Base-by-base conservation (phyloP, 2,113 vertebrate species). In the Periophthalmodon schlosseri region DNA sequence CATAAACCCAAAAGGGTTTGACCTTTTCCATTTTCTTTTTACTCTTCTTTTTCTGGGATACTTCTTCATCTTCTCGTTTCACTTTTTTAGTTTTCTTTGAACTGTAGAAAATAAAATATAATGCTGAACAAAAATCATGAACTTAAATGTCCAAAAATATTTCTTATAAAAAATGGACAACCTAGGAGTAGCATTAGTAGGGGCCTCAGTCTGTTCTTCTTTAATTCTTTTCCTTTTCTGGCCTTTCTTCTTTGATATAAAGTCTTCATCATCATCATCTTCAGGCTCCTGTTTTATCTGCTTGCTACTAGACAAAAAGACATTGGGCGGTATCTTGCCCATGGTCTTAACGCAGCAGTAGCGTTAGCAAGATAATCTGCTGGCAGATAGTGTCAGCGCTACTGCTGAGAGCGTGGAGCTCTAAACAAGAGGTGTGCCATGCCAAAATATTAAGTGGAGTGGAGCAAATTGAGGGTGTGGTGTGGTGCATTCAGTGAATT, bases 11-110 rank as follows among this genome's bases (percentile, higher is more conserved):
- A 3, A 11, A 58, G 21, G 46, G 34, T 9, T n/a, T 23, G 21
- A 91, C 89, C 87, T 91, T 87, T 34, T 82, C 70, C 9, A 56
- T 52, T 75, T 6, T 83, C 60, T 89, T 87, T 15, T 75, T 84
- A 33, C 69, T 20, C 21, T 78, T 87, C 44, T 85, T 89, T 61
- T 54, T 85, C 34, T 72, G 52, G 79, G 69, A 6, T 36, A 76
- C 11, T 46, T 4, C 65, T 56, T 52, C 79, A 58, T 84, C 88
- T 57, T 81, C 60, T 20, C 12, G 46, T 6, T 44, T 34, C 13
- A 3, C 18, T 20, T 74, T 46, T 85, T 82, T 86, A 56, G 76
- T 85, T 49, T 80, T 91, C 74, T 91, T 90, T n/a, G 67, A 73
- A 47, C 93, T 92, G 72, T 34, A 24, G 7, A 3, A 47, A 36